phyloP scores from a whole-genome alignment of 2,797 vertebrate species.

The Pogonophryne albipinna region DNA sequence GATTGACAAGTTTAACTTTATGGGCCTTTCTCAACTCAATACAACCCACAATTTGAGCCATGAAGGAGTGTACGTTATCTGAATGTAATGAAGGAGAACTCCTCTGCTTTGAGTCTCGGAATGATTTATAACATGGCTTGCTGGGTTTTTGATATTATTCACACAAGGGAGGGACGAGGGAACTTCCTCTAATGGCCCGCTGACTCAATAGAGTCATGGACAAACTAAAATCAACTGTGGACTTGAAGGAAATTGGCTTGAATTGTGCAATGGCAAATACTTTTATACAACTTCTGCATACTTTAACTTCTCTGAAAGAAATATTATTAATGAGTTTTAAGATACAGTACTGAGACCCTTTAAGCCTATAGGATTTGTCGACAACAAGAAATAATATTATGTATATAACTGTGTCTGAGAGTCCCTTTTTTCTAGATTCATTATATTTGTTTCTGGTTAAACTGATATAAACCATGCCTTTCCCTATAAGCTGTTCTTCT shows the following conservation, averaged over 20 bases:
- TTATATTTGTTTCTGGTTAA: not conserved
- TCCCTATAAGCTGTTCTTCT: not conserved
- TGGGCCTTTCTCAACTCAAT: not conserved
- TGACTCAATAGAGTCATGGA: not conserved
- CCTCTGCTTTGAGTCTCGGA: not conserved
- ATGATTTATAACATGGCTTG: conserved; percentile 16
- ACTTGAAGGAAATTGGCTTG: not conserved
- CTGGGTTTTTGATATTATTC: conserved; percentile 23
- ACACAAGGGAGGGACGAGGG: not conserved
- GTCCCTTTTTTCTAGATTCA: not conserved
- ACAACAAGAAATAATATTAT: not conserved
- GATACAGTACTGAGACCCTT: too few relatives aligned
- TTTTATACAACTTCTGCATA: not conserved
- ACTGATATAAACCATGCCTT: not conserved
- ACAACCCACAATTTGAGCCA: not conserved
- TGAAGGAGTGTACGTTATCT: not conserved
- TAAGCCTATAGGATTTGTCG: too few relatives aligned
- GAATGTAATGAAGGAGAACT: not conserved
- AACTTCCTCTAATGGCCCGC: not conserved
- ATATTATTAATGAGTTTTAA: too few relatives aligned
- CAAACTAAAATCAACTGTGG: not conserved
- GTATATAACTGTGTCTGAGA: not conserved
- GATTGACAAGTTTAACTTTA: not conserved
- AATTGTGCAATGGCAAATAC: not conserved
- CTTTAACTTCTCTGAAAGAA: too few relatives aligned